Conservation (phyloP, 2,888 invertebrate genomes). For the Spodoptera picta region DNA sequence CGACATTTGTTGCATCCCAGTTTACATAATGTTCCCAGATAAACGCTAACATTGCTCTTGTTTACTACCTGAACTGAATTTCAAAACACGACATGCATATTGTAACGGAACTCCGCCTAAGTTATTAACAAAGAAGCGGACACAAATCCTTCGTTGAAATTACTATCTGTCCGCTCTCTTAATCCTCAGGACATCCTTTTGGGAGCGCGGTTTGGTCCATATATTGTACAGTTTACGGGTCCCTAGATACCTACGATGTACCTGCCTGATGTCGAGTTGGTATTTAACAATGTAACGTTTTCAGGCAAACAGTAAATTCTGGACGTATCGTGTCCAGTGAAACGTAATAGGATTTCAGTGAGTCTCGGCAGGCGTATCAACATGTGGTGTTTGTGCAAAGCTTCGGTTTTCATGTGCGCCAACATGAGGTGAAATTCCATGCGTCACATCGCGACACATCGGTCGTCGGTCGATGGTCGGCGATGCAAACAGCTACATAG, state of each 20-base stretch:
- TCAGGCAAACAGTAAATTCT: conserved; percentile 19
- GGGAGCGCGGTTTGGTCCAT: conserved; percentile 46
- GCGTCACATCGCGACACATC: conserved; percentile 17
- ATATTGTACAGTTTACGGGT: conserved; percentile 44
- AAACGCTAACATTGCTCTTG: conserved; percentile 39
- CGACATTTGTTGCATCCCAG: conserved; percentile 50
- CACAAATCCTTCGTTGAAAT: conserved; percentile 47
- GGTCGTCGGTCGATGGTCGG: conserved; percentile 23
- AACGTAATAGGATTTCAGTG: conserved; percentile 21
- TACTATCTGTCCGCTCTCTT: conserved; percentile 40
- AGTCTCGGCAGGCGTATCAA: conserved; percentile 14
- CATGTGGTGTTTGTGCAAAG: conserved; percentile 29
- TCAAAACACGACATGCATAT: conserved; percentile 37
- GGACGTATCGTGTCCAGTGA: conserved; percentile 18
- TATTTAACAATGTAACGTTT: conserved; percentile 49
- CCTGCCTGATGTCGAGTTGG: conserved; percentile 39
- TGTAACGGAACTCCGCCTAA: conserved; percentile 30
- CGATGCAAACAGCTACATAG: conserved; percentile 57
- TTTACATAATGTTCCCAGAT: conserved; percentile 46
- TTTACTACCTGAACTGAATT: conserved; percentile 42
- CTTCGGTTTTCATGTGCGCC: conserved; percentile 40
- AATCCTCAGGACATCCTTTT: conserved; percentile 47
- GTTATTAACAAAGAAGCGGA: conserved; percentile 42
- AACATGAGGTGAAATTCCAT: conserved; percentile 34
- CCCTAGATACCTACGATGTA: conserved; percentile 34